A percentile compares a stretch with the other conserved stretches of the same genome.
These are phyloP conservation scores for Melanotaenia maccullochi DNA, from an alignment of 2,797 vertebrate genomes.

Conservation along the genomic window DNA sequence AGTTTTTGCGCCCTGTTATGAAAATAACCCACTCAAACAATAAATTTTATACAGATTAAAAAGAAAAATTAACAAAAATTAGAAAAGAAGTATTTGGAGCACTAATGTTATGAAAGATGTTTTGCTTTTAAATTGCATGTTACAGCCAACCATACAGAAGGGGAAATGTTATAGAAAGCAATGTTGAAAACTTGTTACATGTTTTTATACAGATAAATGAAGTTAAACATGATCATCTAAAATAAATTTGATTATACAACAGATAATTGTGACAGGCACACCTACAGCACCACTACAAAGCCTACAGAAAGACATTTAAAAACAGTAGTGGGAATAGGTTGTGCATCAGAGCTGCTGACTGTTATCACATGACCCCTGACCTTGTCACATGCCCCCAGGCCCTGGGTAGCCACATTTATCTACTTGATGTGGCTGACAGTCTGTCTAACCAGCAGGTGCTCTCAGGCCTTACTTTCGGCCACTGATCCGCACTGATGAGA, in stretches of 20 bases:
- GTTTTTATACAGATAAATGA: background rate
- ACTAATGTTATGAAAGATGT: background rate
- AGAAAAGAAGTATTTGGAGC: background rate
- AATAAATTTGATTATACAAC: background rate
- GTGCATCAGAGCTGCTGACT: conserved; percentile 17
- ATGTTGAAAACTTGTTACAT: background rate
- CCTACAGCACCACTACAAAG: background rate
- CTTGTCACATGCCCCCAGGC: conserved; percentile 53
- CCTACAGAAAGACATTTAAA: background rate
- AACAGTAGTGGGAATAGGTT: conserved; percentile 4
- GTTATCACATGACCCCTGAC: conserved; percentile 62
- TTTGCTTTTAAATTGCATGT: background rate
- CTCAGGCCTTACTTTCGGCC: conserved; percentile 63
- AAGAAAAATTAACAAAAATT: background rate
- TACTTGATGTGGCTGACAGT: conserved; percentile 66
- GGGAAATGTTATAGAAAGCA: background rate
- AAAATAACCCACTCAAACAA: background rate
- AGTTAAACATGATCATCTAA: background rate
- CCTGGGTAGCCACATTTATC: conserved; percentile 63
- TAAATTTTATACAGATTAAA: background rate
- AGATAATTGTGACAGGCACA: background rate
- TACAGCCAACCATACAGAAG: background rate
- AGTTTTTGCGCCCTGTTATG: background rate
- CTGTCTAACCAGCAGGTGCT: conserved; percentile 77
- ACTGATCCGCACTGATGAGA: conserved; percentile 68